phyloP scores from a whole-genome alignment of 1,140 invertebrate species.

The Wasmannia auropunctata region DNA sequence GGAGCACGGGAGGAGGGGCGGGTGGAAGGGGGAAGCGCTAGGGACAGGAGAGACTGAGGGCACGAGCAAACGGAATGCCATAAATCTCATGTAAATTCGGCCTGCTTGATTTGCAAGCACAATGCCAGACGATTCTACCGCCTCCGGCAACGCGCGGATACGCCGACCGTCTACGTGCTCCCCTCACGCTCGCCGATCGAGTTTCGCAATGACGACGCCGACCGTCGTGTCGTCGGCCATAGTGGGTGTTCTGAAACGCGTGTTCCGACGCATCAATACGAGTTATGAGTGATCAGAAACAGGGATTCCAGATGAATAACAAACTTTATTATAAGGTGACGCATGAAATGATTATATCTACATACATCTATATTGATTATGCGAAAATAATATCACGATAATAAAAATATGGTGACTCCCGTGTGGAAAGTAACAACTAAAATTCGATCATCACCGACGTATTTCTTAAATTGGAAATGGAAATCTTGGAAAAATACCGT shows the following conservation, averaged over 20 bases:
- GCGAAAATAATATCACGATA: neutral
- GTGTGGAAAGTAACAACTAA: neutral
- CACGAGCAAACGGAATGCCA: slow-evolving; percentile 81
- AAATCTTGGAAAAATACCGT: neutral
- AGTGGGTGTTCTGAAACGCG: slow-evolving; percentile 11
- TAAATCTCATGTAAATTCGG: slow-evolving; percentile 84
- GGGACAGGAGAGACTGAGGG: slow-evolving; percentile 37
- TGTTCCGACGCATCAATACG: too few species aligned
- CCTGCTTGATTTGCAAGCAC: slow-evolving; percentile 84
- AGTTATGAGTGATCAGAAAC: neutral
- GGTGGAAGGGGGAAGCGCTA: neutral
- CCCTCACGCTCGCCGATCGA: slow-evolving; percentile 43
- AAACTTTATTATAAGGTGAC: neutral
- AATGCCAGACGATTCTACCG: slow-evolving; percentile 83
- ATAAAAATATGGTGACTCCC: neutral
- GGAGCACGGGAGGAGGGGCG: neutral
- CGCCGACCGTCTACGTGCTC: slow-evolving; percentile 69
- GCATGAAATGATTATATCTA: neutral
- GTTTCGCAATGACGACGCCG: slow-evolving; percentile 34
- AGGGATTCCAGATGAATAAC: neutral
- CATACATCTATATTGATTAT: too few species aligned
- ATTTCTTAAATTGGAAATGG: neutral
- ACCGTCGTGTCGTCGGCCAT: slow-evolving; percentile 7
- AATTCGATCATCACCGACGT: neutral
- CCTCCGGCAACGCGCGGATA: slow-evolving; percentile 69